A percentile compares a stretch with the other conserved stretches of the same genome.
Evolutionary conservation across 1,140 invertebrate genomes (phyloP).

Genomic region (Lysiphlebus fabarum): DNA sequence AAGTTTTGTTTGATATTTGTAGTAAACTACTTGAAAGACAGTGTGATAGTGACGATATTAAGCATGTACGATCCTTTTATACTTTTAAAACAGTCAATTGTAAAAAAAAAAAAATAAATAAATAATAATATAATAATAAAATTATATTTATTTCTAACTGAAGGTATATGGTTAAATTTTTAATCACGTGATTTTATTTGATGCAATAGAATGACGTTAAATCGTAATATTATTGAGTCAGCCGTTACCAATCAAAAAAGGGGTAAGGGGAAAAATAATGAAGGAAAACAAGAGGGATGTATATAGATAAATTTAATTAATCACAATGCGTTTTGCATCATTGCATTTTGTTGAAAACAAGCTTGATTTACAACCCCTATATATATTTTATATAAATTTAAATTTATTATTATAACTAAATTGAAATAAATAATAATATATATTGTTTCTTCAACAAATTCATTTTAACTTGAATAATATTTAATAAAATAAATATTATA

Average conservation of each 20-base stretch:
- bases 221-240: slow-evolving; percentile 39
- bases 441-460: too few relatives aligned
- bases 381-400: neutral
- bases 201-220: slow-evolving; percentile 36
- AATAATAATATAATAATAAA: slow-evolving; percentile 18
- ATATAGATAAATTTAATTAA: slow-evolving; percentile 15
- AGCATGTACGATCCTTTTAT: slow-evolving; percentile 42
- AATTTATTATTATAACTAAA: too few relatives aligned
- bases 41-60: slow-evolving; percentile 40
- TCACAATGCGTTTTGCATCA: slow-evolving; percentile 18
- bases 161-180: slow-evolving; percentile 29
- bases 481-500: too few relatives aligned
- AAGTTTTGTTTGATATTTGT: slow-evolving; percentile 33
- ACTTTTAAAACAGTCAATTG: slow-evolving; percentile 26
- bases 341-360: slow-evolving; percentile 7
- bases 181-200: slow-evolving; percentile 34
- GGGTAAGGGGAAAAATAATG: too few relatives aligned
- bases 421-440: too few relatives aligned
- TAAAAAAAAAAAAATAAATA: slow-evolving; percentile 45
- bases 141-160: neutral
- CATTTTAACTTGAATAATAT: too few relatives aligned
- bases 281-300: too few relatives aligned
- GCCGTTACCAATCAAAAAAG: neutral
- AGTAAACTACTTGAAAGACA: slow-evolving; percentile 48
- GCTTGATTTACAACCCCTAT: slow-evolving; percentile 27